Evolutionary conservation across 1,140 invertebrate species (phyloP), one percentile per base, ranked within the genome.

Genomic region (Macrobrachium rosenbergii): DNA sequence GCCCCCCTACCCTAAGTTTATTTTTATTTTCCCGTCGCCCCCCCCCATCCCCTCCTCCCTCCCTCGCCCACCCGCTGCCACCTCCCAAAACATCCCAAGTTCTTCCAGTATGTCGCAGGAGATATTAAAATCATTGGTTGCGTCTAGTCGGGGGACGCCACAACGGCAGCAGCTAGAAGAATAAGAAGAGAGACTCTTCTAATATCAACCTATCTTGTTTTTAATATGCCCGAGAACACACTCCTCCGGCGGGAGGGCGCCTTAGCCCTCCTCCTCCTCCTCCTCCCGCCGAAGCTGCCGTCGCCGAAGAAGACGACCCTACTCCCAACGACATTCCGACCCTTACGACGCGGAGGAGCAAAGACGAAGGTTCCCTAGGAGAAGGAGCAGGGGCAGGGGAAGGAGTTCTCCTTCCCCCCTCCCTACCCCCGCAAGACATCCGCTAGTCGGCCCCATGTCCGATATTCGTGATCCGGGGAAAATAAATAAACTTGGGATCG

Each of bases 401-500:
- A 5, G 28, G 28, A 37, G 1, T 37, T 1, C 1, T 37, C 28
- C 28, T 37, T 37, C 28, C 28, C 28, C 28, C 28, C 28, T 37
- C 3, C 28, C 28, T 37, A 10, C 80, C 58, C 2, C 59, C n/a
- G n/a, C n/a, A 12, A 6, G 58, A 17, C 69, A 28, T 19, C 16
- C 5, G 37, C 37, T 58, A 59, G 63, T 82, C 69, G 82, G 75
- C 60, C 72, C 82, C 37, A 60, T 43, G 82, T 77, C 63, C 82
- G 73, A 83, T 83, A 83, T 58, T 83, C 73, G 60, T 76, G 82
- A 83, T 83, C 82, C 82, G 64, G 69, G 69, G 59, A 83, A 83
- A 60, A 83, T 73, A 82, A 82, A 82, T 82, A 82, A 82, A 82
- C 80, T 82, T 82, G 80, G 80, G 80, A 82, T 82, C 80, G 64